Percentiles rank a stretch among this genome's conserved stretches.
Conservation (phyloP, 2,113 vertebrate genomes). For the Pyxicephalus adspersus region DNA sequence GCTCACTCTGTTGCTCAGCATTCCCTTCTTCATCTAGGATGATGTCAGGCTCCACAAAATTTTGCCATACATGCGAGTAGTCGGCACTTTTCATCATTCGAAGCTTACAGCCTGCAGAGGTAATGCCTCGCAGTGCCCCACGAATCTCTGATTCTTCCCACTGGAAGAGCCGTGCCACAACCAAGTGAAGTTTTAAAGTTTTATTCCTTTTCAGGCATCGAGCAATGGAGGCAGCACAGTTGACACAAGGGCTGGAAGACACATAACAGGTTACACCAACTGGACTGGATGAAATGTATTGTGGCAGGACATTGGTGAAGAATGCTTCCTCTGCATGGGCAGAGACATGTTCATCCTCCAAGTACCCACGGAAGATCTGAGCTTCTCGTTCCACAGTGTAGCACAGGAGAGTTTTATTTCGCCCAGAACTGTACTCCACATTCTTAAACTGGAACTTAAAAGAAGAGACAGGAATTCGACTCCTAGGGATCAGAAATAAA, state of each 20-base stretch:
- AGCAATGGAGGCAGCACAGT: slow-evolving; percentile 78
- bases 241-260: slow-evolving; percentile 88
- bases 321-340: slow-evolving; percentile 89
- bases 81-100: slow-evolving; percentile 94
- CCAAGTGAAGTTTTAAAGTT: slow-evolving; percentile 79
- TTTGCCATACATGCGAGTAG: slow-evolving; percentile 91
- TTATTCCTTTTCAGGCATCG: slow-evolving; percentile 75
- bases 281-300: slow-evolving; percentile 70
- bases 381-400: slow-evolving; percentile 80
- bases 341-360: slow-evolving; percentile 86
- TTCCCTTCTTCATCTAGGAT: slow-evolving; percentile 55
- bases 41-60: slow-evolving; percentile 90
- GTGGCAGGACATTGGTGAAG: slow-evolving; percentile 78
- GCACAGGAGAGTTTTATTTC: slow-evolving; percentile 94
- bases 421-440: slow-evolving; percentile 93
- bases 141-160: slow-evolving; percentile 90
- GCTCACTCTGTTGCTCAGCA: not conserved
- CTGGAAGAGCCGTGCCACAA: slow-evolving; percentile 86
- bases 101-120: slow-evolving; percentile 84
- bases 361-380: slow-evolving; percentile 76
- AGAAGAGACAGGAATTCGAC: slow-evolving; percentile 84
- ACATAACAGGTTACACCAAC: slow-evolving; percentile 89
- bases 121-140: slow-evolving; percentile 76
- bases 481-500: slow-evolving; percentile 66
- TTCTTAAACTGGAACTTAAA: slow-evolving; percentile 97